These are phyloP conservation scores for Penelope pileata DNA, from an alignment of 2,113 vertebrate species.

Conservation along the genomic window DNA sequence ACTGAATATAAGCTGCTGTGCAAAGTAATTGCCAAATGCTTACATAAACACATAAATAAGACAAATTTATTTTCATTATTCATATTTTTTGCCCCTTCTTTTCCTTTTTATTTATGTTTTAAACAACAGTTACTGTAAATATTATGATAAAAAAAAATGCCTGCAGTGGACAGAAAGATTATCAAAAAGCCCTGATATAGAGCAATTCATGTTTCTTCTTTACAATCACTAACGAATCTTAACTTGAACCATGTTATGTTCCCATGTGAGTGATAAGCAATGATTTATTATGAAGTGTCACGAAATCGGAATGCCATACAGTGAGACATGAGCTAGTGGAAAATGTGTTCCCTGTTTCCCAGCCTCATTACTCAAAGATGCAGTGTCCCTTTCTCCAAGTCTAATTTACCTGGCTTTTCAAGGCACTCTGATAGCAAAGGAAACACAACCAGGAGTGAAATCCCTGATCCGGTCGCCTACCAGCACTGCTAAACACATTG, in stretches of 20 bases:
- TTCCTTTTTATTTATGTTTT: conserved; percentile 77
- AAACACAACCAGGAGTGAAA: background rate
- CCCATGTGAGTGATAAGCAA: conserved; percentile 82
- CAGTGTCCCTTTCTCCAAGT: conserved; percentile 71
- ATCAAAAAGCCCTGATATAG: conserved; percentile 73
- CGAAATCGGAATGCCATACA: conserved; percentile 78
- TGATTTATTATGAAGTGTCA: conserved; percentile 83
- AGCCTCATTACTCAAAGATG: conserved; percentile 80
- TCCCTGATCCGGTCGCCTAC: background rate
- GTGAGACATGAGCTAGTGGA: conserved; percentile 79
- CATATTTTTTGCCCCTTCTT: conserved; percentile 65
- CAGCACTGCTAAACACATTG: background rate
- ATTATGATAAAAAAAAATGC: conserved; percentile 71
- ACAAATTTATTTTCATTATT: conserved; percentile 79
- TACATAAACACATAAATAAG: conserved; percentile 77
- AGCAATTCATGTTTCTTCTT: conserved; percentile 79
- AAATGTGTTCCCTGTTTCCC: conserved; percentile 79
- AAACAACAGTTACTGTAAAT: conserved; percentile 79
- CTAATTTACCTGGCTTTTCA: conserved; percentile 71
- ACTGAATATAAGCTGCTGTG: conserved; percentile 39
- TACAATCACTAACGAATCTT: conserved; percentile 82
- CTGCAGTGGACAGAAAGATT: conserved; percentile 71
- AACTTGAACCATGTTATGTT: conserved; percentile 77
- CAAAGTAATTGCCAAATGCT: conserved; percentile 71
- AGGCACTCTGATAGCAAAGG: background rate